Evolutionary conservation across 2,888 invertebrate species (phyloP).

Genomic region (Heteromyza rotundicornis): DNA sequence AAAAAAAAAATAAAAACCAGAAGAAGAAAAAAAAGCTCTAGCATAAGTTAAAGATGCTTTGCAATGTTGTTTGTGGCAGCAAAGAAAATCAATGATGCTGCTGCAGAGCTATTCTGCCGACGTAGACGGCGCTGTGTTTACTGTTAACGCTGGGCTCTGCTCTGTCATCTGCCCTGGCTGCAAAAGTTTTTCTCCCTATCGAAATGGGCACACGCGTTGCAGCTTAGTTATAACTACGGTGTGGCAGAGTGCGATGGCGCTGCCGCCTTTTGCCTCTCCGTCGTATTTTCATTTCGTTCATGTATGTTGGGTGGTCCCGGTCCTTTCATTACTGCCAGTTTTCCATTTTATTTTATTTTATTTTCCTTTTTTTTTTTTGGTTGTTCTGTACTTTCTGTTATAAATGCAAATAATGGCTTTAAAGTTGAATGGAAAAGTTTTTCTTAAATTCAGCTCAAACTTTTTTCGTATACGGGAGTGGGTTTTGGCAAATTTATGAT

Average conservation of each 20-base stretch:
- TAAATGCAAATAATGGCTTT: background rate
- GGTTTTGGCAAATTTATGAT: conserved; percentile 18
- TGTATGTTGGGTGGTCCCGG: background rate
- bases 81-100: background rate
- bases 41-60: background rate
- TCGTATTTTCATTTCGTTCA: background rate
- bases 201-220: background rate
- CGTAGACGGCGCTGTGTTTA: background rate
- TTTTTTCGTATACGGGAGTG: conserved; percentile 16
- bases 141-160: no score
- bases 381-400: conserved; percentile 29
- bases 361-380: conserved; percentile 34
- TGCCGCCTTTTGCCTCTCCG: no score
- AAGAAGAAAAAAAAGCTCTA: no score
- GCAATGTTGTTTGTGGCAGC: background rate
- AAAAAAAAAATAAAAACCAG: no score
- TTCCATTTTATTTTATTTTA: background rate
- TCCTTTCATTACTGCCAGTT: no score
- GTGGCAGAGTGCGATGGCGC: background rate
- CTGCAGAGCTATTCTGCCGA: background rate
- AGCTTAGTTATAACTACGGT: background rate
- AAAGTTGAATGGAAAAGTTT: background rate
- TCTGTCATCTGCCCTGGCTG: no score
- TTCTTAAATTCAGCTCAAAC: background rate
- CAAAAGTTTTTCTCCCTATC: background rate